These are phyloP conservation scores for Platynereis dumerilii DNA, from an alignment of 2,888 invertebrate species.

Conservation along the genomic window DNA sequence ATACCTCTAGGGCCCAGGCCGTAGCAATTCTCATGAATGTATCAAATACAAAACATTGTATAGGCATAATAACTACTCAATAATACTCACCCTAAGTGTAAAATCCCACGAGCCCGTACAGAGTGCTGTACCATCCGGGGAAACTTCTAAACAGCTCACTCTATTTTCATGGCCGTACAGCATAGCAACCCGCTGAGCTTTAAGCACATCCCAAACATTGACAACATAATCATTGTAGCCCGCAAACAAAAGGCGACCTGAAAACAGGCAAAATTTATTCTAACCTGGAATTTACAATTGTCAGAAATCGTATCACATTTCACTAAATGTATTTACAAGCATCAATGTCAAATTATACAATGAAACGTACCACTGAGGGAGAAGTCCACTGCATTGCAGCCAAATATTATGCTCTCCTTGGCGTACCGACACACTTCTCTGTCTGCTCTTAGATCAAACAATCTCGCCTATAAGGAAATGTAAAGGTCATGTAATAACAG, in stretches of 20 bases:
- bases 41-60: no score
- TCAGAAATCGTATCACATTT: no score
- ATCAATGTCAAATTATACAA: no score
- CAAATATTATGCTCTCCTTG: constrained; percentile 97
- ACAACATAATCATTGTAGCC: constrained; percentile 99
- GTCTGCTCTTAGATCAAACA: constrained; percentile 97
- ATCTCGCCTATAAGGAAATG: constrained; percentile 72
- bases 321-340: no score
- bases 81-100: constrained; percentile 79
- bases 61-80: no score
- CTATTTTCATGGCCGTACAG: constrained; percentile 96
- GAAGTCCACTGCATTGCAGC: constrained; percentile 96
- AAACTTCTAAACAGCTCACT: constrained; percentile 79
- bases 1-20: no score
- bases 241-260: constrained; percentile 91
- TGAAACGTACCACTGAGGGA: constrained; percentile 82
- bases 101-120: constrained; percentile 98
- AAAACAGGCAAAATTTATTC: constrained; percentile 12
- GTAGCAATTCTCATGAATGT: no score
- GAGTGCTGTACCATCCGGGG: constrained; percentile 96
- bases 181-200: constrained; percentile 86
- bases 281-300: no score
- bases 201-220: constrained; percentile 97
- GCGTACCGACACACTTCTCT: constrained; percentile 94
- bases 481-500: no score